phyloP scores from a whole-genome alignment of 2,888 invertebrate species.

The Pediacus dermestoides region DNA sequence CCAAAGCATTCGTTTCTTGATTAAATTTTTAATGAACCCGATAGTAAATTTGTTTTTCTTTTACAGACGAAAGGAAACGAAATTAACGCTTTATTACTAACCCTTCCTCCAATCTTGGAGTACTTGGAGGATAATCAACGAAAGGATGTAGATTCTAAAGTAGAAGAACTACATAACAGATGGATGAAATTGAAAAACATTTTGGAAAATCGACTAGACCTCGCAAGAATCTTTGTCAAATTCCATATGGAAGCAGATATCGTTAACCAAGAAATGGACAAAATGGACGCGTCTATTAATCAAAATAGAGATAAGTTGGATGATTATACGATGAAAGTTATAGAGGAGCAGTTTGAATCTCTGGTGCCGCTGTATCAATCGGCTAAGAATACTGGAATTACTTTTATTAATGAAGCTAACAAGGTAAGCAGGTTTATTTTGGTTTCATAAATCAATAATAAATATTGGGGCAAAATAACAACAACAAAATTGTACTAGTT shows the following conservation, averaged over 20 bases:
- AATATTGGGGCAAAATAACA: too few species aligned
- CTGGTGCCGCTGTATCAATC: constrained; percentile 62
- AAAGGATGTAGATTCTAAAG: constrained; percentile 60
- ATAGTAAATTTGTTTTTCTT: constrained; percentile 16
- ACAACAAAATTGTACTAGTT: background rate
- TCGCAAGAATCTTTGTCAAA: constrained; percentile 65
- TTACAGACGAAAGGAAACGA: constrained; percentile 64
- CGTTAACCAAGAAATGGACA: constrained; percentile 63
- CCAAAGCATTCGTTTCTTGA: too few species aligned
- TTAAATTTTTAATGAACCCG: background rate
- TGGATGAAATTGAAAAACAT: constrained; percentile 62
- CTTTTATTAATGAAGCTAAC: constrained; percentile 61
- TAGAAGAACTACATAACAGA: constrained; percentile 59
- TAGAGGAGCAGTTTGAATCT: constrained; percentile 64
- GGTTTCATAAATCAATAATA: background rate
- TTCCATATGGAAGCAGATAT: constrained; percentile 69
- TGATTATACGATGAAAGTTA: constrained; percentile 51
- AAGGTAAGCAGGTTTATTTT: constrained; percentile 50
- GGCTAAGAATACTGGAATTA: constrained; percentile 63
- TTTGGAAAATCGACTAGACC: constrained; percentile 61
- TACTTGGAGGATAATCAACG: constrained; percentile 63
- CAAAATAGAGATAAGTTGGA: constrained; percentile 51
- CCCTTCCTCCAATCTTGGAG: constrained; percentile 61
- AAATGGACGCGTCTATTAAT: constrained; percentile 59
- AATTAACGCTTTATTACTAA: constrained; percentile 61